Evolutionary conservation across 2,797 vertebrate genomes (phyloP).

Genomic region (Bryconaethiops microstoma): DNA sequence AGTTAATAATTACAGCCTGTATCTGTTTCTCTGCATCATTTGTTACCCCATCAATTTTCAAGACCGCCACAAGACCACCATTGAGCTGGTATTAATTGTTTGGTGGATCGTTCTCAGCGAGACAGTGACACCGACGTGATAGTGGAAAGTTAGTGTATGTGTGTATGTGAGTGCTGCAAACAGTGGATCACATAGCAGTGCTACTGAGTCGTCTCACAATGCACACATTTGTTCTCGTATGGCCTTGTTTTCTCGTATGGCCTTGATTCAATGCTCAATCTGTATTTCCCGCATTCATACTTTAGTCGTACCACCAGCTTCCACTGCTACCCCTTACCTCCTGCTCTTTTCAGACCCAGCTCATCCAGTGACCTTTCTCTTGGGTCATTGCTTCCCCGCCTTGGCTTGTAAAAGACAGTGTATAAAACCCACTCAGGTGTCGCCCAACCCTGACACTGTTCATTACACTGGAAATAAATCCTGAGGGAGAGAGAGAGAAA

Average conservation of each 20-base stretch:
- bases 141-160: no score
- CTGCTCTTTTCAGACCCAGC: background rate
- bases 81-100: no score
- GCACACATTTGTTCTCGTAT: background rate
- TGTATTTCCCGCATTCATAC: conserved; percentile 12
- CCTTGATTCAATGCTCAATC: background rate
- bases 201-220: background rate
- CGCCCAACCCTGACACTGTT: conserved; percentile 29
- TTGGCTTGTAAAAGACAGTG: conserved; percentile 25
- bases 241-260: background rate
- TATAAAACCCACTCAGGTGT: conserved; percentile 37
- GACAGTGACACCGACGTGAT: no score
- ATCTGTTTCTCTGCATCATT: no score
- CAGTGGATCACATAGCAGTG: no score
- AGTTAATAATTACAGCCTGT: no score
- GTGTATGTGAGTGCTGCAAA: no score
- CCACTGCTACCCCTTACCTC: background rate
- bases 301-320: conserved; percentile 9
- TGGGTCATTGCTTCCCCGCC: conserved; percentile 1
- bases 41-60: no score
- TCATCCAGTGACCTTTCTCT: conserved; percentile 32
- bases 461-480: conserved; percentile 22
- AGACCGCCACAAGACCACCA: no score
- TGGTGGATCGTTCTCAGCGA: no score
- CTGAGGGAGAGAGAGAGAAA: conserved; percentile 11